These are phyloP conservation scores for Corythucha ciliata DNA, from an alignment of 2,888 invertebrate genomes.

Conservation along the genomic window DNA sequence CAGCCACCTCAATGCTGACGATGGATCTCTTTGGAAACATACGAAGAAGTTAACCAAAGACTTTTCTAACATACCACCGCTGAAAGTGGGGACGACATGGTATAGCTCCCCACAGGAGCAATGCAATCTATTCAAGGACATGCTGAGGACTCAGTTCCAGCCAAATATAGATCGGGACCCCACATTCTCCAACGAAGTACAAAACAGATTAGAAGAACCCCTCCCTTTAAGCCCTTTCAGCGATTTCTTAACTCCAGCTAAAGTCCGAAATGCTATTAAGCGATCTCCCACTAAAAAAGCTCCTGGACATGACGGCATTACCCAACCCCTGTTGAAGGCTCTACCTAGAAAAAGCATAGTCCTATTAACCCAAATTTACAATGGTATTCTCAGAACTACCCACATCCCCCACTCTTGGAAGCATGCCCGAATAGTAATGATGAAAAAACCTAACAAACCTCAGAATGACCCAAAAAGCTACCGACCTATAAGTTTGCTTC, in stretches of 20 bases:
- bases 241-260: conserved; percentile 12
- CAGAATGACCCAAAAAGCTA: too few species aligned
- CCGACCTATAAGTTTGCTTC: too few species aligned
- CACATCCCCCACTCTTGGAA: too few species aligned
- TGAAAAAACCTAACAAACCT: too few species aligned
- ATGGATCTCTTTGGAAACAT: conserved; percentile 5
- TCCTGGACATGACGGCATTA: background rate
- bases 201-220: conserved; percentile 2
- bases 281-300: conserved; percentile 1
- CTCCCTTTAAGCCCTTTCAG: background rate
- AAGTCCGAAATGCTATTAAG: conserved; percentile 2
- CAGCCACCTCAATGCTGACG: background rate
- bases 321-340: background rate
- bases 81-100: conserved; percentile 6
- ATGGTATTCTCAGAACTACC: too few species aligned
- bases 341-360: background rate
- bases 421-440: too few species aligned
- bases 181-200: conserved; percentile 1
- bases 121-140: conserved; percentile 1
- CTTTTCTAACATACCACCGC: conserved; percentile 6
- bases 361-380: background rate
- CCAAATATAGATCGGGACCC: background rate
- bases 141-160: background rate
- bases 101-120: conserved; percentile 4
- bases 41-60: conserved; percentile 8